Base-by-base conservation (phyloP, 2,113 vertebrate species). In the Aspidoscelis tigris region DNA sequence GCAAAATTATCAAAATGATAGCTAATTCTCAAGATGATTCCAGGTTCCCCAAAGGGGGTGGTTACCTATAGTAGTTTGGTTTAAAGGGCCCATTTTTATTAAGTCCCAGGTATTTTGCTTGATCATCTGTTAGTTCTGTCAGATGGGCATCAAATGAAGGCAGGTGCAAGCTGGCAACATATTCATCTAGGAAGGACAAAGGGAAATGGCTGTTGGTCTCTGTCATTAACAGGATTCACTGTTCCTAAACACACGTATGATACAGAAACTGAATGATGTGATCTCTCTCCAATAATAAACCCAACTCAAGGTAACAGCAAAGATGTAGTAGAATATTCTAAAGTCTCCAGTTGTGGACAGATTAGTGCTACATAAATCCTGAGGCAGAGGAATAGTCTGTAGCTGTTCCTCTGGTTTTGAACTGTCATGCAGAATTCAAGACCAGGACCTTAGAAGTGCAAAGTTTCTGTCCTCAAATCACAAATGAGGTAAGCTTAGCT, bases 61-160 rank as follows among this genome's bases (percentile, higher is more conserved):
- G 26, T 89, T 94, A 97, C 96, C 96, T 97, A 95, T 97, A 97
- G 88, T 97, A 97, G 91, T 97, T 97, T 90, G 97, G 97, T 92
- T 97, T 97, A 90, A 97, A 97, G 82, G 97, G 97, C 89, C 97
- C 97, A 0, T 97, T 97, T 91, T 97, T 97, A 92, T 97, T 97
- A 93, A 97, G 96, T 89, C 97, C 97, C 95, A 97, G 93, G 87
- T 97, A 97, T 68, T 97, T 97, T 1, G 97, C 97, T 93, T 97
- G 97, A 89, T 97, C 97, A 18, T 97, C 97, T 0, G 95, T 93
- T 92, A 97, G 94, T 82, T 97, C 97, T 0, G 97, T 97, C 94
- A 97, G 93, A 91, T 97, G 97, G 73, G 97, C 97, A 2, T 97
- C 97, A 18, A 97, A 97, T 0, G 97, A 96, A 0, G 97, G 97